phyloP scores from a whole-genome alignment of 2,888 invertebrate species.

The Dicyrtoma fusca region DNA sequence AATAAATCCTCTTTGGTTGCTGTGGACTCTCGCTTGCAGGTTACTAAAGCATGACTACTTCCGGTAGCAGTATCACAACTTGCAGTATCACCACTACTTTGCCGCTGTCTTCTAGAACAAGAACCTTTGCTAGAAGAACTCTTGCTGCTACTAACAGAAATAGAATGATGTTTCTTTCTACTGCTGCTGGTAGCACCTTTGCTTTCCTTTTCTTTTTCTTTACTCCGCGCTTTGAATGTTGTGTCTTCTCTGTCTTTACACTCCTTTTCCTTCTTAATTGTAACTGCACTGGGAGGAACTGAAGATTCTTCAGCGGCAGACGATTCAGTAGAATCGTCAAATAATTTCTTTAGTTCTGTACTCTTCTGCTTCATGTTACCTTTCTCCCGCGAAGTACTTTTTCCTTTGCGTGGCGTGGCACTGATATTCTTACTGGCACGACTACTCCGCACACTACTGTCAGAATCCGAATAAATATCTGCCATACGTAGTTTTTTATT shows the following conservation, averaged over 20 bases:
- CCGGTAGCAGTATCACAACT: conserved; percentile 39
- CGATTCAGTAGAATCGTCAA: conserved; percentile 52
- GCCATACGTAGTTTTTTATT: conserved; percentile 41
- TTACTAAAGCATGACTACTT: conserved; percentile 27
- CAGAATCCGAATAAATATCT: conserved; percentile 52
- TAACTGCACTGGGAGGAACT: neutral
- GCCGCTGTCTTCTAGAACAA: conserved; percentile 41
- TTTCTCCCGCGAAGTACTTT: conserved; percentile 6
- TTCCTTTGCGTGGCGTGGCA: conserved; percentile 11
- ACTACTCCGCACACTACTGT: conserved; percentile 46
- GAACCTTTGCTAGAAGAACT: conserved; percentile 42
- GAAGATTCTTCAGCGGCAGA: conserved; percentile 33
- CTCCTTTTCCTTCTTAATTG: conserved; percentile 11
- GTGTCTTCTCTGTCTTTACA: no score
- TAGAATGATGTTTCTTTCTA: conserved; percentile 18
- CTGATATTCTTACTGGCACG: conserved; percentile 19
- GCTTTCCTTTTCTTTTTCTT: conserved; percentile 25
- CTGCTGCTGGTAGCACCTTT: conserved; percentile 27
- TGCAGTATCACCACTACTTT: conserved; percentile 43
- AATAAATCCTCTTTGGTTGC: conserved; percentile 52
- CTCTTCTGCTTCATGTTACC: conserved; percentile 29
- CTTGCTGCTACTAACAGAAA: conserved; percentile 13
- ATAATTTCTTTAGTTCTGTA: conserved; percentile 43
- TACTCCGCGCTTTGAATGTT: neutral
- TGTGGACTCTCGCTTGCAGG: conserved; percentile 43